Base-by-base conservation (phyloP, 1,140 invertebrate genomes). In the Hestina assimilis region DNA sequence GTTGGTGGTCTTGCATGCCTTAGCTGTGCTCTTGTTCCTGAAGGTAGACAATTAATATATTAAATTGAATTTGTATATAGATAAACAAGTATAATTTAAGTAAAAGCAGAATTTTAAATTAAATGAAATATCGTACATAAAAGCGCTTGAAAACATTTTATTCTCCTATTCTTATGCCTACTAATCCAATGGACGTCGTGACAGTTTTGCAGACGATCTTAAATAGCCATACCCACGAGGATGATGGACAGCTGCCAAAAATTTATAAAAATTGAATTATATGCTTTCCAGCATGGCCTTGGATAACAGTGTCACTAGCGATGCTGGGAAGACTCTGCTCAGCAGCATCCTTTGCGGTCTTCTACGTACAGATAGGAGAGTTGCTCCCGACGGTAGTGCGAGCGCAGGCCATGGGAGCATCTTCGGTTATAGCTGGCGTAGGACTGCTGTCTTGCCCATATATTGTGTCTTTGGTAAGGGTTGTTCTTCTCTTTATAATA, bases 1-100 rank as follows among this genome's bases (percentile, higher is more conserved):
- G 80, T 94, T 1, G 93, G 93, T 9, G 94, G 94, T 2, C 47
- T 92, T 0, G 93, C 93, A 35, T 94, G 94, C 59, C 89, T 95
- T 0, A 92, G 91, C 40, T 94, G 93, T 66, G 89, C 93, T 53
- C 91, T 93, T 54, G 92, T 95, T 61, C 90, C 94, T 72, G 79
- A 94, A 92, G 82, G 93, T 94, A 77, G 80, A 17, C 14, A 28
- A 4, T 9, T 28, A n/a, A n/a, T n/a, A n/a, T n/a, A n/a, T n/a
- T n/a, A n/a, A n/a, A n/a, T n/a, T n/a, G n/a, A n/a, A n/a, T n/a
- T n/a, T n/a, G n/a, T n/a, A n/a, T n/a, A n/a, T n/a, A n/a, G n/a
- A n/a, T n/a, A n/a, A n/a, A n/a, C n/a, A n/a, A n/a, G n/a, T n/a
- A n/a, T n/a, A n/a, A n/a, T n/a, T n/a, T n/a, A n/a, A n/a, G n/a